Percentiles rank a stretch among this genome's conserved stretches.
phyloP scores from a whole-genome alignment of 2,888 invertebrate genomes.

The Elegia similella region DNA sequence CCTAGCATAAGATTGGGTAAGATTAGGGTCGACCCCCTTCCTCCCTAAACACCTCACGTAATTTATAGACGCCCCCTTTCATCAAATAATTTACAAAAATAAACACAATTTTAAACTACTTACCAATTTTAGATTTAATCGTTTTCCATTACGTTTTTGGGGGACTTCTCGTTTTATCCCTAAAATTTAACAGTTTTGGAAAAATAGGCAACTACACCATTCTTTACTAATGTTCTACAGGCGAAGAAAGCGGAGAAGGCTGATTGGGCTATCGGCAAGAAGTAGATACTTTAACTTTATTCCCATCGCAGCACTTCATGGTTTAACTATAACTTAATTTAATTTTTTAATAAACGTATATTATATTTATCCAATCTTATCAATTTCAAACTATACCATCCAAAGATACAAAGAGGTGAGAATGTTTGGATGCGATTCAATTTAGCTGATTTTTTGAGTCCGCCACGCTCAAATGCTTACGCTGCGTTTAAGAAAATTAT shows the following conservation, averaged over 20 bases:
- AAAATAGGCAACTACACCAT: constrained; percentile 28
- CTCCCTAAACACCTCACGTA: too few species aligned
- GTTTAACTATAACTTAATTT: constrained; percentile 56
- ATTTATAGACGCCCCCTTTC: too few species aligned
- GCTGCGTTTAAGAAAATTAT: constrained; percentile 39
- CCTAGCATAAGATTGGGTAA: too few species aligned
- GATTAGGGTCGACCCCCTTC: too few species aligned
- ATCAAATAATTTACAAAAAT: too few species aligned
- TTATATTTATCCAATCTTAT: constrained; percentile 43
- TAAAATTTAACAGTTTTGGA: neutral
- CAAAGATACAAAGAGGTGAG: constrained; percentile 60
- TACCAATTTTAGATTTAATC: too few species aligned
- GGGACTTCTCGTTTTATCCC: too few species aligned
- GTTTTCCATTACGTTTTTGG: too few species aligned
- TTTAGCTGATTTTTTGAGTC: constrained; percentile 26
- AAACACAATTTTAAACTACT: too few species aligned
- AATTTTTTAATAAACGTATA: constrained; percentile 57
- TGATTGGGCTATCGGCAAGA: constrained; percentile 85
- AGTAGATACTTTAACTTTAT: constrained; percentile 60
- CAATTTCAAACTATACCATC: constrained; percentile 37
- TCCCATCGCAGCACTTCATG: constrained; percentile 32
- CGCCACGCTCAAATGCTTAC: constrained; percentile 38
- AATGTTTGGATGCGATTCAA: constrained; percentile 46
- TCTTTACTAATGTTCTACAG: constrained; percentile 79
- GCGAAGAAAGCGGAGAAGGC: constrained; percentile 89